These are phyloP conservation scores for Ophiothrix spiculata DNA, from an alignment of 35 echinoderm and acorn worm genomes.

Conservation along the genomic window DNA sequence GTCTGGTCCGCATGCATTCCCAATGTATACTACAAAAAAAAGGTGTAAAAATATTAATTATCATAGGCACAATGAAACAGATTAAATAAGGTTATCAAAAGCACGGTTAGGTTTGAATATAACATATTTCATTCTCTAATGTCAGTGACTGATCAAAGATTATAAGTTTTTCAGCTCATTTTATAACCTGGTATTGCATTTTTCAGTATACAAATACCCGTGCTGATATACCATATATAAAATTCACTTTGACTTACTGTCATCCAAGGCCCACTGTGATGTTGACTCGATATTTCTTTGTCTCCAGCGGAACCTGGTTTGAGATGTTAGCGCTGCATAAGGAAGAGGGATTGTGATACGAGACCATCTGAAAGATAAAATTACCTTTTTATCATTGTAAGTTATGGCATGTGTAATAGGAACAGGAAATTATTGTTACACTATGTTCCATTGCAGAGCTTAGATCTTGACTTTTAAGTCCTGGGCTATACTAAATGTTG, in stretches of 20 bases:
- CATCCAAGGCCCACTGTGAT: conserved; percentile 81
- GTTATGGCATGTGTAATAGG: not conserved
- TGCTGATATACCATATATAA: too few species aligned
- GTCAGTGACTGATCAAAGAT: too few species aligned
- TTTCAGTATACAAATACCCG: too few species aligned
- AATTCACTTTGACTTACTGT: conserved; percentile 72
- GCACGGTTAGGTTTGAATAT: not conserved
- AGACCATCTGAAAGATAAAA: conserved; percentile 49
- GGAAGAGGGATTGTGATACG: conserved; percentile 69
- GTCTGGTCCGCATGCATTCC: conserved; percentile 41
- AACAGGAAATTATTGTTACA: too few species aligned
- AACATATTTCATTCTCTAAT: not conserved
- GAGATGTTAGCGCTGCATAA: conserved; percentile 56
- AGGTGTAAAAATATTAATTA: too few species aligned
- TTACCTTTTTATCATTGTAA: not conserved
- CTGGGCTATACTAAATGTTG: too few species aligned
- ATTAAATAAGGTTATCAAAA: not conserved
- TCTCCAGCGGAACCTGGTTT: conserved; percentile 76
- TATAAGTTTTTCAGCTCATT: too few species aligned
- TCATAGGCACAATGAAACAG: too few species aligned
- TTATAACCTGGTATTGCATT: too few species aligned
- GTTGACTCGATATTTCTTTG: conserved; percentile 4
- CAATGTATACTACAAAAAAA: conserved; percentile 77
- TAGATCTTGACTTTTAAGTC: too few species aligned
- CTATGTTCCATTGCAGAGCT: too few species aligned